These are phyloP conservation scores for Synchiropus splendidus DNA, from an alignment of 2,113 vertebrate species.

Conservation along the genomic window DNA sequence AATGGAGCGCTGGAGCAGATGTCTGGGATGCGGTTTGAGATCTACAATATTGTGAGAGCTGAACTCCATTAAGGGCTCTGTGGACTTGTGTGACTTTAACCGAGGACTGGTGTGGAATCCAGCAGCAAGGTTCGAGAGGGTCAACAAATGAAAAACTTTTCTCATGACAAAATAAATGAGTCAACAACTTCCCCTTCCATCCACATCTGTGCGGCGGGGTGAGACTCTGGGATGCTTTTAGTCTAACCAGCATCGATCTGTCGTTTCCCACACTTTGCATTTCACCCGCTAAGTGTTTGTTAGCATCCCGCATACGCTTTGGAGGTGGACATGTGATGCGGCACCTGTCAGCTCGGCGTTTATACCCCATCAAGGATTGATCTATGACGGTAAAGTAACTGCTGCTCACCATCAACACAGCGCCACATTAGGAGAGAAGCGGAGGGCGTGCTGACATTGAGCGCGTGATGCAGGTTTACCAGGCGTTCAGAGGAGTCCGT, in stretches of 20 bases:
- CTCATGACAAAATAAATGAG: too few relatives aligned
- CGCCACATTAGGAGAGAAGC: conserved; percentile 5
- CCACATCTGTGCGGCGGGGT: not conserved
- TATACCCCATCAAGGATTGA: conserved; percentile 16
- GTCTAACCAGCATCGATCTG: conserved; percentile 23
- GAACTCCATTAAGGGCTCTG: too few relatives aligned
- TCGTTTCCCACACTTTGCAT: conserved; percentile 20
- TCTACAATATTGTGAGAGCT: too few relatives aligned
- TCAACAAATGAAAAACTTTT: too few relatives aligned
- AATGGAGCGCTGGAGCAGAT: too few relatives aligned
- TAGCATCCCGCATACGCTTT: conserved; percentile 1
- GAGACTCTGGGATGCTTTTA: conserved; percentile 1
- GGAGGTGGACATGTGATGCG: conserved; percentile 16
- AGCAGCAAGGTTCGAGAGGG: too few relatives aligned
- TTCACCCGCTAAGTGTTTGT: conserved; percentile 26
- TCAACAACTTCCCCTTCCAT: not conserved
- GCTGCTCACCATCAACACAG: conserved; percentile 1
- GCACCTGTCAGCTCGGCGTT: conserved; percentile 20
- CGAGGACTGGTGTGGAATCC: too few relatives aligned
- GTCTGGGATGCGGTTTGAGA: too few relatives aligned
- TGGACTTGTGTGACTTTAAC: too few relatives aligned
- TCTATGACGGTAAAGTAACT: conserved; percentile 19
- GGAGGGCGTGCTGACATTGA: not conserved
- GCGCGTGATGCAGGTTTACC: too few relatives aligned
- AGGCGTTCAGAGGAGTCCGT: too few relatives aligned